Conservation (phyloP, 2,888 invertebrate species). For the Tetheella fluctuosa region DNA sequence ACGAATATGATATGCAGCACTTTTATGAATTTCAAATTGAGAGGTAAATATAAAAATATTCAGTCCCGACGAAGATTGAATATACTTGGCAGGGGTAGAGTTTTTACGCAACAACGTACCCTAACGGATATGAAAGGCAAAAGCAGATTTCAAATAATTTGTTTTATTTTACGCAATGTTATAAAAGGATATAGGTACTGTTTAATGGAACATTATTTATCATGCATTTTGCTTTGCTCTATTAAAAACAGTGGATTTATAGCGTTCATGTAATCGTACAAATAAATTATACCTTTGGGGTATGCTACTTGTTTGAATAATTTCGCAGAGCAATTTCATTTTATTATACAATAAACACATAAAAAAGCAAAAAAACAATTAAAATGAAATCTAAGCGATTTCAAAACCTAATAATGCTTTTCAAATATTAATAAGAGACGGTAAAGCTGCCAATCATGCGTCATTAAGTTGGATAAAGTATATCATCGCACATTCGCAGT, state of each 20-base stretch:
- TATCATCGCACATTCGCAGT: slow-evolving; percentile 9
- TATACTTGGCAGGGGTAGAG: neutral
- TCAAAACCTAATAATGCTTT: neutral
- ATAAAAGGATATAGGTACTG: no score
- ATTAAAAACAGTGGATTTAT: neutral
- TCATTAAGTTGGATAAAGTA: neutral
- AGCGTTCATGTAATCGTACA: neutral
- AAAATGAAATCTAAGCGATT: neutral
- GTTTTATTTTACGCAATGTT: neutral
- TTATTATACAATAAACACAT: neutral
- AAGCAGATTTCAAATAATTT: neutral
- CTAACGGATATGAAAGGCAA: neutral
- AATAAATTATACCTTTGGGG: neutral
- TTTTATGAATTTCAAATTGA: neutral
- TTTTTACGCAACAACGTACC: neutral
- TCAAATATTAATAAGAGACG: slow-evolving; percentile 1
- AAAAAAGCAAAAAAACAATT: neutral
- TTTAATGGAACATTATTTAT: neutral
- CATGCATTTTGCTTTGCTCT: neutral
- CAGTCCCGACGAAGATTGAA: neutral
- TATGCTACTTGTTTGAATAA: neutral
- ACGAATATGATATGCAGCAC: neutral
- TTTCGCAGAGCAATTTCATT: slow-evolving; percentile 2
- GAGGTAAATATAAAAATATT: neutral
- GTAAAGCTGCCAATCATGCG: slow-evolving; percentile 2